Evolutionary conservation across 2,113 vertebrate genomes (phyloP), one percentile per base, ranked within the genome.

Genomic region (Ptychochromis oligacanthus): DNA sequence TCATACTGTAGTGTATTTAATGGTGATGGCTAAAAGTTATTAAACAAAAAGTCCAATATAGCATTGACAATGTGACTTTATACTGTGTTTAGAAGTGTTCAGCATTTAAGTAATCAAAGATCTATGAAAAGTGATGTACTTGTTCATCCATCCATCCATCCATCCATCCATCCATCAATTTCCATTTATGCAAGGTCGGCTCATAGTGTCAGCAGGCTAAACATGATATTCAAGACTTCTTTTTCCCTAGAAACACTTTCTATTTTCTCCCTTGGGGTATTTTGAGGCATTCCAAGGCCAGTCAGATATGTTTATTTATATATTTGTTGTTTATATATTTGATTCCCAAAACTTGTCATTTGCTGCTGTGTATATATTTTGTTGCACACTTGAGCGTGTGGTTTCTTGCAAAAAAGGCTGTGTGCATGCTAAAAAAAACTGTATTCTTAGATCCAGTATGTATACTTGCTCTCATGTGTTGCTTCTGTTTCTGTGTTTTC

Each of bases 61-160:
- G 28, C 20, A 54, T 7, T n/a, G 46, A 54, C 6, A n/a, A 20
- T 52, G 18, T n/a, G 26, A 72, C 11, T 72, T 31, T 31, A 6
- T 26, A 81, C 61, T 26, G 43, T 61, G 14, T 79, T 88, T 57
- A 62, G 2, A 83, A 78, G 15, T 4, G 13, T 74, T 85, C 59
- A 56, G 59, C 36, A 10, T 31, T 57, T n/a, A n/a, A n/a, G n/a
- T 38, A 49, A 79, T 78, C 12, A 72, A 79, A 67, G 26, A 70
- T 77, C n/a, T 43, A 26, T 75, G 56, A 17, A 18, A 67, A 49
- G 26, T 28, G 49, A 58, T 46, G 64, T 52, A 49, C 49, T n/a
- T n/a, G n/a, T n/a, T 4, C 38, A 43, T 43, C 40, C 11, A 49
- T 49, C 9, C 20, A 61, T 20, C 15, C 58, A 20, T 60, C 4